These are phyloP conservation scores for Laothoe populi DNA, from an alignment of 2,888 invertebrate species.

Conservation along the genomic window DNA sequence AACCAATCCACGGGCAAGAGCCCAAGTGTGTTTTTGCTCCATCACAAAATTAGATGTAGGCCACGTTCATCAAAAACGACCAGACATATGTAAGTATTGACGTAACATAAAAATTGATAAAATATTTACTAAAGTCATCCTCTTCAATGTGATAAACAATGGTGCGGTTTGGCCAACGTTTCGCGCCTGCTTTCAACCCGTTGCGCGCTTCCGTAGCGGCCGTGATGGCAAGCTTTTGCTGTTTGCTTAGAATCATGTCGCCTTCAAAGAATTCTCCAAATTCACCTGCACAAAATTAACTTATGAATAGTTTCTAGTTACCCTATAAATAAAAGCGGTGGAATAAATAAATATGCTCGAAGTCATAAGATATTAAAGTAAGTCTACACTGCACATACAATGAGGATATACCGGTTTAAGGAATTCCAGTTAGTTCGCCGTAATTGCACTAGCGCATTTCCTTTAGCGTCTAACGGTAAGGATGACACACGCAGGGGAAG, in stretches of 20 bases:
- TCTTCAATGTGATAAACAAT: constrained; percentile 72
- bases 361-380: neutral
- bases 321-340: neutral
- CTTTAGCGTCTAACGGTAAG: constrained; percentile 10
- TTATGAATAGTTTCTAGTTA: neutral
- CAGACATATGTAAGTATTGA: no score
- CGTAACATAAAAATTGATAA: neutral
- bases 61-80: no score
- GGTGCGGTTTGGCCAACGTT: constrained; percentile 76
- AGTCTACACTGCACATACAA: neutral
- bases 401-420: constrained; percentile 3
- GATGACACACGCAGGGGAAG: constrained; percentile 3
- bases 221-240: constrained; percentile 56
- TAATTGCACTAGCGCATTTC: constrained; percentile 5
- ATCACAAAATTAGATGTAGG: no score
- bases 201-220: constrained; percentile 61
- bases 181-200: constrained; percentile 66
- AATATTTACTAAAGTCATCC: constrained; percentile 71
- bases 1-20: no score
- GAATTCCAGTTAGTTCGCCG: constrained; percentile 7
- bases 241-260: constrained; percentile 70
- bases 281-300: constrained; percentile 46
- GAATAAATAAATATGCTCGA: neutral
- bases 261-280: constrained; percentile 78
- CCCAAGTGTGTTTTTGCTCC: no score